phyloP scores from a whole-genome alignment of 2,113 vertebrate species.

The Neodontobutis hainanensis region DNA sequence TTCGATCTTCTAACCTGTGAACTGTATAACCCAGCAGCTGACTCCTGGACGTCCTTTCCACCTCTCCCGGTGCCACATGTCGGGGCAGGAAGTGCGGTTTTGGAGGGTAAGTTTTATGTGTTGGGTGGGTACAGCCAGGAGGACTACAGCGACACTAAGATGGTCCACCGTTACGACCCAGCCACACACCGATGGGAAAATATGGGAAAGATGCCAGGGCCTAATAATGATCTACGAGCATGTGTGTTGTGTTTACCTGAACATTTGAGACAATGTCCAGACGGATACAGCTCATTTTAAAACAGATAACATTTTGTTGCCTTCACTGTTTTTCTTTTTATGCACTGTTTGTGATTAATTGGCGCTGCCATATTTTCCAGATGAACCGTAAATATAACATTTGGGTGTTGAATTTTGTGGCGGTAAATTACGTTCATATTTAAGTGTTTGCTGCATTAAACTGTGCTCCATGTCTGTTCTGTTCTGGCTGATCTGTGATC shows the following conservation, averaged over 20 bases:
- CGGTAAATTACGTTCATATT: too few species aligned
- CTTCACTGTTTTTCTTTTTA: background rate
- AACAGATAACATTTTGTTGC: background rate
- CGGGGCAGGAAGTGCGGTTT: conserved; percentile 68
- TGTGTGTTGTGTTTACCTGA: conserved; percentile 63
- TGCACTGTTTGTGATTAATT: background rate
- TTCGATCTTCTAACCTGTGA: conserved; percentile 72
- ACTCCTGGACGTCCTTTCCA: conserved; percentile 66
- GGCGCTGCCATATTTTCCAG: too few species aligned
- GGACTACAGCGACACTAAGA: conserved; percentile 63
- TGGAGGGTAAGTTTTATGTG: conserved; percentile 78
- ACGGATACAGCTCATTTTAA: background rate
- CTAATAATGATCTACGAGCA: conserved; percentile 71
- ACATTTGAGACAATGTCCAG: conserved; percentile 53
- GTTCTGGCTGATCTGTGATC: too few species aligned
- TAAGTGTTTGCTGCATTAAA: too few species aligned
- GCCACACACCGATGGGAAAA: conserved; percentile 67
- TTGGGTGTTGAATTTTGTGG: too few species aligned
- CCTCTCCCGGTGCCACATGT: conserved; percentile 71
- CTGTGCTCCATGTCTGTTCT: too few species aligned
- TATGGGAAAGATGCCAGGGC: conserved; percentile 74
- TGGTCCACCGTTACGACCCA: conserved; percentile 73
- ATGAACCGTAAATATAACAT: too few species aligned
- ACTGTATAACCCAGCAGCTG: conserved; percentile 56
- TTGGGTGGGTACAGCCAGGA: conserved; percentile 78